phyloP scores from a whole-genome alignment of 1,140 invertebrate genomes.

The Micrasema longulum region DNA sequence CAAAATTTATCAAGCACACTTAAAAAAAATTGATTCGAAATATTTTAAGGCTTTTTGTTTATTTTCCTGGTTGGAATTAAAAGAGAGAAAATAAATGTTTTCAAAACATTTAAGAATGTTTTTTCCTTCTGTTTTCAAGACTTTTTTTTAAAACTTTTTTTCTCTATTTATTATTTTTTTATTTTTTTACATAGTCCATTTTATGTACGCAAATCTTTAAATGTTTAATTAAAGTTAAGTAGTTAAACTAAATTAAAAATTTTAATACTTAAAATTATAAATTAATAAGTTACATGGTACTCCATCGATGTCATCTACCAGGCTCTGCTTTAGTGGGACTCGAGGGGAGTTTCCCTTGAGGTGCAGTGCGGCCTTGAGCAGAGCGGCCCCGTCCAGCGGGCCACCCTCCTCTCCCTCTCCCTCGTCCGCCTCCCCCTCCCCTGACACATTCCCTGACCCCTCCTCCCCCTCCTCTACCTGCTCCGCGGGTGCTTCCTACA shows the following conservation, averaged over 20 bases:
- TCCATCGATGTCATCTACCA: conserved; percentile 78
- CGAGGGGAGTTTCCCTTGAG: conserved; percentile 58
- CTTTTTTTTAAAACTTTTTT: no score
- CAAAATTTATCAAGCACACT: no score
- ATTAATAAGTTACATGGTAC: conserved; percentile 71
- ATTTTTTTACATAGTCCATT: no score
- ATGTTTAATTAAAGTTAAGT: background rate
- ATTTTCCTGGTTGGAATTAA: no score
- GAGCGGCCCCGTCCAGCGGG: conserved; percentile 85
- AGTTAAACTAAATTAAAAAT: background rate
- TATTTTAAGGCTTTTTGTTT: no score
- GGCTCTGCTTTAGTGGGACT: conserved; percentile 48
- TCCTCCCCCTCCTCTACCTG: conserved; percentile 5
- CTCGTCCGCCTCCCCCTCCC: conserved; percentile 48
- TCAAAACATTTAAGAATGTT: no score
- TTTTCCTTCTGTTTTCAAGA: no score
- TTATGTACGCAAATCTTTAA: no score
- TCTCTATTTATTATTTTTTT: no score
- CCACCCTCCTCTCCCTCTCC: conserved; percentile 76
- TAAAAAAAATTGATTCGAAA: no score
- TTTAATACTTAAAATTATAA: no score
- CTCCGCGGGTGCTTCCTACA: background rate
- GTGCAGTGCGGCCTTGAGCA: conserved; percentile 74
- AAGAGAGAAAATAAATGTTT: no score
- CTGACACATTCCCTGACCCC: conserved; percentile 19